A percentile compares a stretch with the other conserved stretches of the same genome.
Conservation (phyloP, 2,888 invertebrate species). For the Limnephilus lunatus region DNA sequence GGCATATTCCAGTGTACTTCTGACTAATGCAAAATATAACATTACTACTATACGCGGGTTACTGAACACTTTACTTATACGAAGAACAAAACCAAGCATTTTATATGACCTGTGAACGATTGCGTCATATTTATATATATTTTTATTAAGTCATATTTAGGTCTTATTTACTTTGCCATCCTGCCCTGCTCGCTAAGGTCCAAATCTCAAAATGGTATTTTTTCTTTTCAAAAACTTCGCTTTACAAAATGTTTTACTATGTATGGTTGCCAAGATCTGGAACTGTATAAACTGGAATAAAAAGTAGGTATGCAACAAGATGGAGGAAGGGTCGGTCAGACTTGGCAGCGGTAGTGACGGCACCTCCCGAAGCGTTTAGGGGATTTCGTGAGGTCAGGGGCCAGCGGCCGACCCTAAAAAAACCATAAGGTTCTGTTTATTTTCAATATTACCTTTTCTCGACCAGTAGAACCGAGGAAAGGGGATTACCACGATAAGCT, state of each 20-base stretch:
- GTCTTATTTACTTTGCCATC: no score
- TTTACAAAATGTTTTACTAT: neutral
- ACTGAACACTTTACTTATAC: no score
- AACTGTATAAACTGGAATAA: neutral
- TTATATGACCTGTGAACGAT: no score
- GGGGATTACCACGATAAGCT: conserved; percentile 34
- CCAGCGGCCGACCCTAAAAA: neutral
- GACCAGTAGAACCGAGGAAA: neutral
- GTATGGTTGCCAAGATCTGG: neutral
- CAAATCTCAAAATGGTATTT: no score
- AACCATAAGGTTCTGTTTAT: conserved; percentile 32
- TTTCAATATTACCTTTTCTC: conserved; percentile 32
- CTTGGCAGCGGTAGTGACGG: neutral
- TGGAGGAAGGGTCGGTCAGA: neutral
- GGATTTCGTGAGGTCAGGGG: conserved; percentile 18
- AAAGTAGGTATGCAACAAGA: neutral
- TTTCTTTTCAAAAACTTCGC: no score
- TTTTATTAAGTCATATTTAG: no score
- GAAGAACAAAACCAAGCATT: no score
- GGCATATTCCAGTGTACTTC: no score
- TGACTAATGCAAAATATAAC: no score
- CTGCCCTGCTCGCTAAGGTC: no score
- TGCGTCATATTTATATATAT: no score
- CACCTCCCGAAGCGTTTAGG: neutral
- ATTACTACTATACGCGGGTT: no score